phyloP scores from a whole-genome alignment of 2,888 invertebrate genomes.

The Drosophila prostipennis region DNA sequence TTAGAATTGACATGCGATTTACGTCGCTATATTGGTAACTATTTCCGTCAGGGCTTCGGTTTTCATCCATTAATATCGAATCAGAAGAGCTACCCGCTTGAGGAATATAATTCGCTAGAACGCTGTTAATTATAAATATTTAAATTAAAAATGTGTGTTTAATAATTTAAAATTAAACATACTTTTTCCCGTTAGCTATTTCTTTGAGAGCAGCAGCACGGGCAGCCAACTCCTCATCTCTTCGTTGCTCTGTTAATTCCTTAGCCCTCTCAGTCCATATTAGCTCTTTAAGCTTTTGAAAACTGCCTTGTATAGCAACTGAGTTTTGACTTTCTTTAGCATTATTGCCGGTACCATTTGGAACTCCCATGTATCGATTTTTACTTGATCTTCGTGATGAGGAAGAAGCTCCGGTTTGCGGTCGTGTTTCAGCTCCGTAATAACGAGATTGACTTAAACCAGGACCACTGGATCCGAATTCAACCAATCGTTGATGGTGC shows the following conservation, averaged over 20 bases:
- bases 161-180: constrained; percentile 53
- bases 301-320: constrained; percentile 84
- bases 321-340: constrained; percentile 56
- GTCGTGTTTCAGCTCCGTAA: constrained; percentile 83
- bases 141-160: neutral
- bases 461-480: constrained; percentile 77
- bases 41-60: constrained; percentile 73
- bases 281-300: constrained; percentile 92
- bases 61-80: constrained; percentile 74
- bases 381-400: constrained; percentile 69
- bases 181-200: constrained; percentile 86
- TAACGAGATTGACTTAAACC: constrained; percentile 76
- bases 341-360: constrained; percentile 42
- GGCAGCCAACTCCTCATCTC: constrained; percentile 90
- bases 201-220: constrained; percentile 87
- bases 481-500: constrained; percentile 81
- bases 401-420: constrained; percentile 56
- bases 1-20: constrained; percentile 56
- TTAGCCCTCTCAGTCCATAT: constrained; percentile 91
- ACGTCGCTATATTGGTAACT: constrained; percentile 53
- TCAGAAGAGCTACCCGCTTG: constrained; percentile 46
- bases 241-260: constrained; percentile 90
- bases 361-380: constrained; percentile 71
- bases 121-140: constrained; percentile 35
- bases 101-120: constrained; percentile 53